Conservation (phyloP, 2,113 vertebrate species). For the Jacana jacana region DNA sequence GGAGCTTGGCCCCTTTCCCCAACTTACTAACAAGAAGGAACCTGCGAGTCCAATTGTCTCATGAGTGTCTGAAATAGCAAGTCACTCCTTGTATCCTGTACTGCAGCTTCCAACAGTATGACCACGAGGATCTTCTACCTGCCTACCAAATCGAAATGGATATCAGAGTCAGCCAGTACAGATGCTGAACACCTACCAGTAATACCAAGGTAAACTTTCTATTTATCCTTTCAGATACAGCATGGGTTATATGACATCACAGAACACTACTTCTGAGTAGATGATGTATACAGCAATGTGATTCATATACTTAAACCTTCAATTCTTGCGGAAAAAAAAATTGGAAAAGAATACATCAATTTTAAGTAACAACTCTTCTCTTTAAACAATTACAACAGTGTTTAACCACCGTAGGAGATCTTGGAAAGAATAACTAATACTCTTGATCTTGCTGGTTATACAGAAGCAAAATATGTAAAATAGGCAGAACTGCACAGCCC, state of each 20-base stretch:
- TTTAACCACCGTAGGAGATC: background rate
- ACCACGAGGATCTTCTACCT: background rate
- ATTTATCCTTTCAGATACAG: background rate
- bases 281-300: background rate
- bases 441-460: background rate
- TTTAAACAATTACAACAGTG: background rate
- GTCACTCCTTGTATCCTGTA: background rate
- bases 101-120: background rate
- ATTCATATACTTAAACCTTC: background rate
- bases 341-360: background rate
- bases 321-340: background rate
- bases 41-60: background rate
- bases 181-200: background rate
- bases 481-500: background rate
- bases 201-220: background rate
- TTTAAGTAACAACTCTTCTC: background rate
- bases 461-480: background rate
- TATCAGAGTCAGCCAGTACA: background rate
- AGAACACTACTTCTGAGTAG: background rate
- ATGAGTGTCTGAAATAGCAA: background rate
- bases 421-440: background rate
- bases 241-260: background rate
- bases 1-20: fast-evolving
- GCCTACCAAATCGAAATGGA: background rate
- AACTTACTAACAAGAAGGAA: background rate